A percentile compares a stretch with the other conserved stretches of the same genome.
Evolutionary conservation across 2,113 vertebrate genomes (phyloP).

Genomic region (Entelurus aequoreus): DNA sequence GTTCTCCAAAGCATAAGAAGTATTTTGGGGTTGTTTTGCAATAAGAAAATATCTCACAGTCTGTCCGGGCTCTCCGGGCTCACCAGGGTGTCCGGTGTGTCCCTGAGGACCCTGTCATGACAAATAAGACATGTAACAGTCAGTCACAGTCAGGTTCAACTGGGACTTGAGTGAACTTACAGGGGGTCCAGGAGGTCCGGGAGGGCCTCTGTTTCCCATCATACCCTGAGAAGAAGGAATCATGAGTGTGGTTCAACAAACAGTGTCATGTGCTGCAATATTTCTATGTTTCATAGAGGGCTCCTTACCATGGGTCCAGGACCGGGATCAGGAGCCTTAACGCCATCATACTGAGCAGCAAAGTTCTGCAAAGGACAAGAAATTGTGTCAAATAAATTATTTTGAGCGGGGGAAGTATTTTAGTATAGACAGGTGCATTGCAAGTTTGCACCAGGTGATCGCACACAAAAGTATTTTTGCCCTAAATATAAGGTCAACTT

Average conservation of each 20-base stretch:
- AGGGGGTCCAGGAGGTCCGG: constrained; percentile 81
- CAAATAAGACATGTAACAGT: constrained; percentile 10
- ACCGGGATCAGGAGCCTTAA: constrained; percentile 79
- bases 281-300: background rate
- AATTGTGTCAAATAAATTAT: no score
- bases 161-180: constrained; percentile 69
- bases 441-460: background rate
- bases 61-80: constrained; percentile 93
- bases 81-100: constrained; percentile 86
- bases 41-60: constrained; percentile 74
- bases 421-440: no score
- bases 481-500: constrained; percentile 56
- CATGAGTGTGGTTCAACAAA: background rate
- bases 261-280: background rate
- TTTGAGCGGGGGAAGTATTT: no score
- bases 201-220: constrained; percentile 85
- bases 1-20: background rate
- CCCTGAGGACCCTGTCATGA: constrained; percentile 84
- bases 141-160: background rate
- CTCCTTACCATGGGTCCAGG: constrained; percentile 82
- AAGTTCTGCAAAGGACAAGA: constrained; percentile 77
- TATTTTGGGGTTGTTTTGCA: constrained; percentile 3
- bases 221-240: constrained; percentile 74
- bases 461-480: background rate
- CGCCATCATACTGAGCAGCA: constrained; percentile 89